phyloP scores from a whole-genome alignment of 2,888 invertebrate species.

The Stratiomys singularior region DNA sequence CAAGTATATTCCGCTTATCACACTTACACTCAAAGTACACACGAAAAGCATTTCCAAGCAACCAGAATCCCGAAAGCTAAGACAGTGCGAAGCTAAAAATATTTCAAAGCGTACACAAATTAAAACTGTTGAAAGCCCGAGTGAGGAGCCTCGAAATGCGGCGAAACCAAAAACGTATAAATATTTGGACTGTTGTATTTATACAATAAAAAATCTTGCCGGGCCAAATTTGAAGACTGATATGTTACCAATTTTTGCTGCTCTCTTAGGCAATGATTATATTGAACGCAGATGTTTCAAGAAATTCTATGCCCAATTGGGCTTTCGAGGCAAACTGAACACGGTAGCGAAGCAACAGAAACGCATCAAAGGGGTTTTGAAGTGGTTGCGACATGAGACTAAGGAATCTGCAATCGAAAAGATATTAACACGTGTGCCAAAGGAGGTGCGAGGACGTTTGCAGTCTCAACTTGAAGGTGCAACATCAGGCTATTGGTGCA shows the following conservation, averaged over 20 bases:
- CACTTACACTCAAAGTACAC: constrained; percentile 69
- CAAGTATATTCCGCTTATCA: constrained; percentile 80
- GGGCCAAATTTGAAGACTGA: constrained; percentile 72
- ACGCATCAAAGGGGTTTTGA: constrained; percentile 75
- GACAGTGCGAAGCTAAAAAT: constrained; percentile 58
- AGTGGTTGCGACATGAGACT: constrained; percentile 80
- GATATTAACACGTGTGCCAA: constrained; percentile 73
- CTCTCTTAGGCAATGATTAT: constrained; percentile 91
- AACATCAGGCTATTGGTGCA: constrained; percentile 73
- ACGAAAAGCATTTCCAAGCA: constrained; percentile 55
- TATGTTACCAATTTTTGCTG: constrained; percentile 81
- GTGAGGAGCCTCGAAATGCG: neutral
- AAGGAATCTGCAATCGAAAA: constrained; percentile 76
- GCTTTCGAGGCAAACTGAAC: constrained; percentile 64
- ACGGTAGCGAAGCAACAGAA: constrained; percentile 71
- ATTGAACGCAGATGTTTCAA: constrained; percentile 75
- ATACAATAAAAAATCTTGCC: constrained; percentile 76
- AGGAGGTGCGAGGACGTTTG: constrained; percentile 68
- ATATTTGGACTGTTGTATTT: constrained; percentile 74
- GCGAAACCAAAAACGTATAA: constrained; percentile 57
- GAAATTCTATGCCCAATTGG: constrained; percentile 75
- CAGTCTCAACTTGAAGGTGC: constrained; percentile 71
- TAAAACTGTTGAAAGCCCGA: constrained; percentile 50
- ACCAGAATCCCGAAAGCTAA: constrained; percentile 41
- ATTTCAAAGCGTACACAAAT: constrained; percentile 60